phyloP scores from a whole-genome alignment of 2,797 vertebrate genomes.

The Lemur catta region DNA sequence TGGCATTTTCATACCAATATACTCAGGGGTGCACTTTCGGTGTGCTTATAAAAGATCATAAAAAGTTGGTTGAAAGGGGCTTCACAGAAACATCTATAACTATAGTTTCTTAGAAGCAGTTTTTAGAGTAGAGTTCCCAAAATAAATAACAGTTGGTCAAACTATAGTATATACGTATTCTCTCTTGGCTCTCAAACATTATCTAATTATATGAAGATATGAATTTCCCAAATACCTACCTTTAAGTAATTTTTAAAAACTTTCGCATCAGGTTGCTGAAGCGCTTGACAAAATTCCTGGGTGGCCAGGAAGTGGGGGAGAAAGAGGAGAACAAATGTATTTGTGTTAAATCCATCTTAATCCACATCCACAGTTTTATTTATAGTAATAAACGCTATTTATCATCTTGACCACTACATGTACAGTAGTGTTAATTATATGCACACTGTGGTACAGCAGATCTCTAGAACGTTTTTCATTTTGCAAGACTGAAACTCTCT shows the following conservation, averaged over 20 bases:
- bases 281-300: slow-evolving; percentile 96
- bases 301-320: background rate
- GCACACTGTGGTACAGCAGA: background rate
- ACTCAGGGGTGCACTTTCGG: background rate
- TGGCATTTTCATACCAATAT: background rate
- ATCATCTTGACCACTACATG: background rate
- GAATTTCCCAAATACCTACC: slow-evolving; percentile 83
- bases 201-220: background rate
- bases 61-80: slow-evolving; percentile 20
- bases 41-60: background rate
- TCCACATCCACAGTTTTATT: background rate
- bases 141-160: background rate
- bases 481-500: background rate
- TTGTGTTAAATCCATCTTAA: background rate
- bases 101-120: background rate
- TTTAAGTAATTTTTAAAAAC: slow-evolving; percentile 99
- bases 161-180: background rate
- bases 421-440: background rate
- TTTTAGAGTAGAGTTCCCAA: background rate
- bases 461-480: background rate
- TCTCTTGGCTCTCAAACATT: slow-evolving; percentile 7
- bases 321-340: background rate
- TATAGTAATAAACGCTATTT: background rate
- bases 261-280: slow-evolving; percentile 97
- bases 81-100: background rate